Evolutionary conservation across 2,113 vertebrate genomes (phyloP), one percentile per base, ranked within the genome.

Genomic region (Ctenodactylus gundi): DNA sequence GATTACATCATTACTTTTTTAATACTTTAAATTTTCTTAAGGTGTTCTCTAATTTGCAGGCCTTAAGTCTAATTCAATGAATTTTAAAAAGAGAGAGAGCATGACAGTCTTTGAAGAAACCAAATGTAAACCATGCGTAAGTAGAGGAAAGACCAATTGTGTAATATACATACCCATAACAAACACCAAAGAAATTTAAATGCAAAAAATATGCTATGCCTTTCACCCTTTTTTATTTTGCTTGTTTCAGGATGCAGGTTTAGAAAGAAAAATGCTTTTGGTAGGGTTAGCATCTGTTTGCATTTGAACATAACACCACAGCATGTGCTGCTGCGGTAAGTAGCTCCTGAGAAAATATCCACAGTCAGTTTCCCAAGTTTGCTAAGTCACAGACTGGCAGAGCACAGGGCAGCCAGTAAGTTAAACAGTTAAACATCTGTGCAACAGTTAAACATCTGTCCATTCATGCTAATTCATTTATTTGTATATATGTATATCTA

Each of bases 11-110:
- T 78, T 86, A n/a, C 4, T 34, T 57, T 93, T 91, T 65, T 25
- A 82, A 51, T n/a, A 11, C 67, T 84, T 82, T 75, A 89, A 95
- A 93, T 44, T 60, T 41, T 82, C 36, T 95, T 14, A 68, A 85
- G 58, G 2, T 83, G 17, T 80, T 95, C 18, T 91, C 27, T 53
- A 92, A 18, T 80, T 91, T 92, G 6, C 27, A 76, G 21, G 21
- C 12, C 65, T 41, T 85, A 65, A 78, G 65, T 92, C 6, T 51
- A 64, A 64, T 76, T 51, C 88, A 64, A 75, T 72, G 80, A 11
- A 70, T 85, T 93, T 84, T 72, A 58, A 82, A 67, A 85, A 88
- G 64, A 55, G 14, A n/a, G 7, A 70, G 15, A 46, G n/a, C 53
- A 25, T 31, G 23, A 73, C 23, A 70, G 20, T 46, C 23, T 25